These are phyloP conservation scores for Calliphora vomitoria DNA, from an alignment of 2,888 invertebrate genomes.

Conservation along the genomic window DNA sequence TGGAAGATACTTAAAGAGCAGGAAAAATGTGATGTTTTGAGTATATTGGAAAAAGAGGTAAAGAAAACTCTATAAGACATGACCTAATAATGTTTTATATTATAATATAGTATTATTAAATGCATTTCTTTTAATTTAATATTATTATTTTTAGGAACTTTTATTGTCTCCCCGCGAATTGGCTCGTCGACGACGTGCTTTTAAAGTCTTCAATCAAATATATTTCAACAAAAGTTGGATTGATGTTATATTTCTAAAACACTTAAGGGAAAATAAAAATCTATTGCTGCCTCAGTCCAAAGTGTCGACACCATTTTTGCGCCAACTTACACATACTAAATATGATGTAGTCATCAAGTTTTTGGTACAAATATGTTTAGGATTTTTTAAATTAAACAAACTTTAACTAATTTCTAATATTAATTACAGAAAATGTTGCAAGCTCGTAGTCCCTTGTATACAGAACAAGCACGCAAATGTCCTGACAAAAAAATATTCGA, in stretches of 20 bases:
- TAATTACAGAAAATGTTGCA: conserved; percentile 81
- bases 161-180: conserved; percentile 79
- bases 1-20: conserved; percentile 81
- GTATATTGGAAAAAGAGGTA: conserved; percentile 79
- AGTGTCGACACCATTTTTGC: conserved; percentile 76
- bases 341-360: conserved; percentile 79
- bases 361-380: conserved; percentile 75
- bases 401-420: neutral
- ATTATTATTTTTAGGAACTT: conserved; percentile 75
- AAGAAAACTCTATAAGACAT: too few species aligned
- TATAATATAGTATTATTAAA: too few species aligned
- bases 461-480: conserved; percentile 77
- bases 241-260: conserved; percentile 80
- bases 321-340: conserved; percentile 76
- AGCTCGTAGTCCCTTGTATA: conserved; percentile 81
- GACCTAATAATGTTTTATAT: too few species aligned
- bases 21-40: conserved; percentile 80
- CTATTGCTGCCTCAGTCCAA: conserved; percentile 78
- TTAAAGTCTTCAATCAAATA: conserved; percentile 80
- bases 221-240: conserved; percentile 80
- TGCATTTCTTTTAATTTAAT: neutral
- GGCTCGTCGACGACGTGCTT: conserved; percentile 78
- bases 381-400: neutral
- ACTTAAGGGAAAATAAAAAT: conserved; percentile 77
- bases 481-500: conserved; percentile 76